phyloP scores from a whole-genome alignment of 1,140 invertebrate species.

The Euglossa dilemma region DNA sequence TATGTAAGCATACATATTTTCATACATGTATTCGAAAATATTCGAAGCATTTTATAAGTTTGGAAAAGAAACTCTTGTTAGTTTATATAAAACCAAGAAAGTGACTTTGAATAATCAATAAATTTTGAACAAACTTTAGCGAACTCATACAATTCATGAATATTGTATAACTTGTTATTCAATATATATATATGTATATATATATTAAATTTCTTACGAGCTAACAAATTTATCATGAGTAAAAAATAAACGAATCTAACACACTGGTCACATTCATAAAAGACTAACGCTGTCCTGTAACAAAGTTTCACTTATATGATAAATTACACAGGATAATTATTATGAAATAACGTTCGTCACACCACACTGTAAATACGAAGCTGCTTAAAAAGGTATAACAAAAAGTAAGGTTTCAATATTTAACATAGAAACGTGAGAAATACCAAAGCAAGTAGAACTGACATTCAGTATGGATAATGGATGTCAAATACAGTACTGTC shows the following conservation, averaged over 20 bases:
- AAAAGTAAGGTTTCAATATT: slow-evolving; percentile 19
- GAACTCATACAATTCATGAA: slow-evolving; percentile 33
- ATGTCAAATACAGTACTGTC: slow-evolving; percentile 9
- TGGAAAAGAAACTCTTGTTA: neutral
- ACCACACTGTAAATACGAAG: slow-evolving; percentile 40
- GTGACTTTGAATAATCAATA: neutral
- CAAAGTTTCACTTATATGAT: slow-evolving; percentile 35
- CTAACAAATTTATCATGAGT: slow-evolving; percentile 69
- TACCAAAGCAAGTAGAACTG: slow-evolving; percentile 36
- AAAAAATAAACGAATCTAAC: slow-evolving; percentile 64
- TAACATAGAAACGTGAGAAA: slow-evolving; percentile 27
- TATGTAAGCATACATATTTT: neutral
- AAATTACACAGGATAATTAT: slow-evolving; percentile 42
- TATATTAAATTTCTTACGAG: slow-evolving; percentile 75
- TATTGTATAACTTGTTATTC: slow-evolving; percentile 59
- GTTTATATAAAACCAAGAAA: neutral
- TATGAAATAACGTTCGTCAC: slow-evolving; percentile 51
- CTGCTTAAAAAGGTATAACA: slow-evolving; percentile 28
- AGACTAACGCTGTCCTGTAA: slow-evolving; percentile 38
- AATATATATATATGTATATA: slow-evolving; percentile 43
- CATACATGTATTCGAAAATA: neutral
- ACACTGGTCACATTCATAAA: slow-evolving; percentile 51
- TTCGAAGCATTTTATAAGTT: neutral
- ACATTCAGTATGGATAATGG: slow-evolving; percentile 15
- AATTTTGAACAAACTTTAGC: slow-evolving; percentile 11